Evolutionary conservation across 2,797 vertebrate species (phyloP).

Genomic region (Peromyscus eremicus): DNA sequence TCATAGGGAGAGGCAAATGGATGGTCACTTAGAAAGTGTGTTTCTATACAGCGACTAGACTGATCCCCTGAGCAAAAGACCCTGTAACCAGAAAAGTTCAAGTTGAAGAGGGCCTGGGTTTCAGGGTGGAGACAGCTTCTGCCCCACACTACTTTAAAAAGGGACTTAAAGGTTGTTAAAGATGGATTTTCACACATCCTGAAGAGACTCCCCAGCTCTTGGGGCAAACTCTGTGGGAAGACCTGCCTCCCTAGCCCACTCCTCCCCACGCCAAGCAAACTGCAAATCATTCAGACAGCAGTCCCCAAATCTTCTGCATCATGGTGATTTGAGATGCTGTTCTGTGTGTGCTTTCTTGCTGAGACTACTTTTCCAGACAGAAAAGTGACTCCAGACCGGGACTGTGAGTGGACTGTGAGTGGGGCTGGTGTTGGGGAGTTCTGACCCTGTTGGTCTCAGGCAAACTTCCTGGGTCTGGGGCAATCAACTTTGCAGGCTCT

Average conservation of each 20-base stretch:
- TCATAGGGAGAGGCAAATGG: not conserved
- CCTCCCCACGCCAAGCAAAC: conserved; percentile 65
- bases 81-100: not conserved
- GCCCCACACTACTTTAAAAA: conserved; percentile 58
- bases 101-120: not conserved
- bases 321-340: conserved; percentile 76
- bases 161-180: conserved; percentile 50
- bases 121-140: conserved; percentile 45
- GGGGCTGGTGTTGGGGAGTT: conserved; percentile 16
- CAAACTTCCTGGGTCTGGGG: conserved; percentile 57
- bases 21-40: not conserved
- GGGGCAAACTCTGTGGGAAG: not conserved
- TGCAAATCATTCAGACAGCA: conserved; percentile 72
- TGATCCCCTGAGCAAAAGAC: conserved; percentile 4
- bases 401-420: conserved; percentile 45
- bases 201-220: not conserved
- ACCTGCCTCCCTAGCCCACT: conserved; percentile 40
- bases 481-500: conserved; percentile 63
- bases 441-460: not conserved
- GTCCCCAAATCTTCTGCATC: conserved; percentile 76
- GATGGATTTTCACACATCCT: accelerated
- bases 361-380: conserved; percentile 48
- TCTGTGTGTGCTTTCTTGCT: conserved; percentile 59
- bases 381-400: conserved; percentile 48
- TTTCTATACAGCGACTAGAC: conserved; percentile 6